Evolutionary conservation across 2,888 invertebrate species (phyloP).

Genomic region (Platycheirus albimanus): DNA sequence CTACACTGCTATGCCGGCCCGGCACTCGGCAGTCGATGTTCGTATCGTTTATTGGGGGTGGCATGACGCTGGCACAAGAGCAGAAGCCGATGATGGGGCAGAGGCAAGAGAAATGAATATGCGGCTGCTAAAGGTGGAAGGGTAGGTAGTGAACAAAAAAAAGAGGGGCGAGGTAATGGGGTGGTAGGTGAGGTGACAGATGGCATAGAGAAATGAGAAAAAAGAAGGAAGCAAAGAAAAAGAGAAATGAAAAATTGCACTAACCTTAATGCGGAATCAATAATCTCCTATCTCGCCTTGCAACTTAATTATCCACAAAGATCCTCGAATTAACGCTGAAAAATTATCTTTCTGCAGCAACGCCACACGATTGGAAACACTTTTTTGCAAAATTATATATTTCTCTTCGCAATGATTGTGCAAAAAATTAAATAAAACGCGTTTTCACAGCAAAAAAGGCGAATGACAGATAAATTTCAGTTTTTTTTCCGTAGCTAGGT

Average conservation of each 20-base stretch:
- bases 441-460: constrained; percentile 19
- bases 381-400: not conserved
- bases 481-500: constrained; percentile 9
- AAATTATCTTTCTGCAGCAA: constrained; percentile 20
- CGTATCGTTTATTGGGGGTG: constrained; percentile 39
- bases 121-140: constrained; percentile 54
- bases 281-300: constrained; percentile 57
- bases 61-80: too few species aligned
- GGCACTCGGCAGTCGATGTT: not conserved
- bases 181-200: constrained; percentile 52
- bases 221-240: constrained; percentile 11
- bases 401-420: constrained; percentile 24
- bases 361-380: constrained; percentile 29
- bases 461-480: constrained; percentile 26
- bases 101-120: constrained; percentile 39
- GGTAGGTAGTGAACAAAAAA: constrained; percentile 38
- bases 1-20: too few species aligned
- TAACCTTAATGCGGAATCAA: constrained; percentile 73
- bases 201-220: constrained; percentile 15
- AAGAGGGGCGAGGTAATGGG: constrained; percentile 27
- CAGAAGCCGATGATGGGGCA: constrained; percentile 10
- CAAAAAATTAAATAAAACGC: constrained; percentile 18
- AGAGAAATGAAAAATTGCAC: constrained; percentile 58
- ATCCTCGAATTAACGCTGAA: constrained; percentile 23
- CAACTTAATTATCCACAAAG: constrained; percentile 44